Percentiles rank a stretch among this genome's conserved stretches.
These are phyloP conservation scores for Hapalemur alaotrensis DNA, from an alignment of 2,797 vertebrate genomes.

Conservation along the genomic window DNA sequence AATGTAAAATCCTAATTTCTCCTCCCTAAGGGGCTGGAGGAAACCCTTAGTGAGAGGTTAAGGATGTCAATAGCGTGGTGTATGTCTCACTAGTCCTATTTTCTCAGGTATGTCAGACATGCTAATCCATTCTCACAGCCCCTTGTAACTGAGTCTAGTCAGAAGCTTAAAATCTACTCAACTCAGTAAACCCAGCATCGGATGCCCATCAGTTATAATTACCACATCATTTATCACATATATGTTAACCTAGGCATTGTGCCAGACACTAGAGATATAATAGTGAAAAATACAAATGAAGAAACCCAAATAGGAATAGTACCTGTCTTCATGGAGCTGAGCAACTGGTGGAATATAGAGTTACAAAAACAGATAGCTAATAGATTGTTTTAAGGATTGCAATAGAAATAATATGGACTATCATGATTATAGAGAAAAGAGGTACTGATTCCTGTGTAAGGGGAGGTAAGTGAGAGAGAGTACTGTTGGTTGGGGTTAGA, in stretches of 20 bases:
- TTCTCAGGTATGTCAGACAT: not conserved
- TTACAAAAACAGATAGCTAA: not conserved
- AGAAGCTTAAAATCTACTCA: not conserved
- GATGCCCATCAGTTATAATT: not conserved
- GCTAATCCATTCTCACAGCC: not conserved
- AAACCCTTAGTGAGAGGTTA: not conserved
- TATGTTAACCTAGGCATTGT: not conserved
- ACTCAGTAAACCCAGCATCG: not conserved
- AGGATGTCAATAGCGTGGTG: accelerated
- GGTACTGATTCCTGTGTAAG: not conserved
- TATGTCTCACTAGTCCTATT: not conserved
- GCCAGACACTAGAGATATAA: not conserved
- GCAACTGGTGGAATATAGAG: not conserved
- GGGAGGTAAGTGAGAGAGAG: not conserved
- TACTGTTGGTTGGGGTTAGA: not conserved
- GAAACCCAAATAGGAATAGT: not conserved
- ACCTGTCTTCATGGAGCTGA: not conserved
- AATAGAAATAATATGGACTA: not conserved
- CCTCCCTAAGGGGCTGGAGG: not conserved
- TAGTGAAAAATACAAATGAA: not conserved
- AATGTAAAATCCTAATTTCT: not conserved
- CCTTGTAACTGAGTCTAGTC: not conserved
- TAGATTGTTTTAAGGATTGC: not conserved
- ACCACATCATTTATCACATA: not conserved
- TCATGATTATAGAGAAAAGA: not conserved